Evolutionary conservation across 2,888 invertebrate species (phyloP).

Genomic region (Scrobipalpa atriplicella): DNA sequence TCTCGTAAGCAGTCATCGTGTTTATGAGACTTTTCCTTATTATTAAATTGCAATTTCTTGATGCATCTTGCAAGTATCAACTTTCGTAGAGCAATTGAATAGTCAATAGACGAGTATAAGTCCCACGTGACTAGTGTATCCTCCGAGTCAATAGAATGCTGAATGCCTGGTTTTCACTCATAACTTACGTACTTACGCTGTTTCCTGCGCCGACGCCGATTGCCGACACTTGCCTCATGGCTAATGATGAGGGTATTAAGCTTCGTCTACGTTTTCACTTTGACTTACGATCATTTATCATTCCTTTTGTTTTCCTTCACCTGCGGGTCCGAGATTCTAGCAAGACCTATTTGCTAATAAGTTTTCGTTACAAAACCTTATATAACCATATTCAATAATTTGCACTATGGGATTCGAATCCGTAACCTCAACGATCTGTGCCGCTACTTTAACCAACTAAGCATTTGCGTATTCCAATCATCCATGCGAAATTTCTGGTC

Average conservation of each 20-base stretch:
- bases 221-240: conserved; percentile 28
- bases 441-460: too few species aligned
- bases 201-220: conserved; percentile 46
- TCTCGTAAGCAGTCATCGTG: not conserved
- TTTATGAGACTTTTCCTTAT: not conserved
- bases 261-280: conserved; percentile 25
- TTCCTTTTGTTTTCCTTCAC: conserved; percentile 21
- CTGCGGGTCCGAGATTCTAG: conserved; percentile 6
- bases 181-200: conserved; percentile 44
- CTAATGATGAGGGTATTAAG: conserved; percentile 49
- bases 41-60: not conserved
- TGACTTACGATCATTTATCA: conserved; percentile 20
- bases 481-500: too few species aligned
- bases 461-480: too few species aligned
- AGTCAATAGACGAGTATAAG: not conserved
- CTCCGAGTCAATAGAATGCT: conserved; percentile 49
- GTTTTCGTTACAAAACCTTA: not conserved
- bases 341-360: not conserved
- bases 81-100: not conserved
- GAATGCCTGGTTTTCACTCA: conserved; percentile 56
- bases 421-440: too few species aligned
- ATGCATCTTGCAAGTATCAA: not conserved
- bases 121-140: conserved; percentile 10
- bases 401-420: too few species aligned
- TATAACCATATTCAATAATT: not conserved